Percentiles rank a stretch among this genome's conserved stretches.
These are phyloP conservation scores for Shargacucullia verbasci DNA, from an alignment of 2,888 invertebrate genomes.

Conservation along the genomic window DNA sequence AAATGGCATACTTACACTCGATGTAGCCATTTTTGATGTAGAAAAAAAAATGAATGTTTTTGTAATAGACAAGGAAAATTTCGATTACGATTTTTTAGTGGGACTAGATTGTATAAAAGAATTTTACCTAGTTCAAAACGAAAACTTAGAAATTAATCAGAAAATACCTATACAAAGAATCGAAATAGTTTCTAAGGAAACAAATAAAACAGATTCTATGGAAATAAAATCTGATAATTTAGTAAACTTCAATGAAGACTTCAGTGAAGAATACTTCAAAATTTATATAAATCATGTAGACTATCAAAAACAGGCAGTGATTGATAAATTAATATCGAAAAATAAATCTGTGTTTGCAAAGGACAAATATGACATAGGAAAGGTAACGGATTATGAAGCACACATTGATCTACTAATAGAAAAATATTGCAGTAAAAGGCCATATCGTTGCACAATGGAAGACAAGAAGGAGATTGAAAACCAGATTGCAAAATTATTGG, in stretches of 20 bases:
- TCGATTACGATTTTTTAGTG: slow-evolving; percentile 32
- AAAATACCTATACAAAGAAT: no score
- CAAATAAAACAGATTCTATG: not conserved
- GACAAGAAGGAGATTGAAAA: slow-evolving; percentile 46
- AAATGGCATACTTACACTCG: not conserved
- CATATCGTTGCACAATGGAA: slow-evolving; percentile 37
- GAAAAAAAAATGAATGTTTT: slow-evolving; percentile 16
- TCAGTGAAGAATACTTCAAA: not conserved
- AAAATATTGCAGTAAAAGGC: slow-evolving; percentile 23
- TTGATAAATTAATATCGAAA: slow-evolving; percentile 6
- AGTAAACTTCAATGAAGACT: slow-evolving; percentile 1
- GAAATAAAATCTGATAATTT: not conserved
- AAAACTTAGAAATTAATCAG: slow-evolving; percentile 7
- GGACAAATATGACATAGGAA: slow-evolving; percentile 18
- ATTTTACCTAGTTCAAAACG: slow-evolving; percentile 10
- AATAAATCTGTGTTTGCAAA: slow-evolving; percentile 13
- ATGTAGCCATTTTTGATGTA: slow-evolving; percentile 8
- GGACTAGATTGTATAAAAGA: slow-evolving; percentile 35
- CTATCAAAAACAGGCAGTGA: not conserved
- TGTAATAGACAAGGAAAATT: slow-evolving; percentile 18
- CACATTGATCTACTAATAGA: slow-evolving; percentile 13
- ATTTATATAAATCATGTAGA: slow-evolving; percentile 9
- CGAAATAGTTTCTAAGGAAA: not conserved
- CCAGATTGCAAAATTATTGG: slow-evolving; percentile 32
- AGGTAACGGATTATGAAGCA: slow-evolving; percentile 11